Evolutionary conservation across 1,140 invertebrate species (phyloP), one percentile per base, ranked within the genome.

Genomic region (Popillia japonica): DNA sequence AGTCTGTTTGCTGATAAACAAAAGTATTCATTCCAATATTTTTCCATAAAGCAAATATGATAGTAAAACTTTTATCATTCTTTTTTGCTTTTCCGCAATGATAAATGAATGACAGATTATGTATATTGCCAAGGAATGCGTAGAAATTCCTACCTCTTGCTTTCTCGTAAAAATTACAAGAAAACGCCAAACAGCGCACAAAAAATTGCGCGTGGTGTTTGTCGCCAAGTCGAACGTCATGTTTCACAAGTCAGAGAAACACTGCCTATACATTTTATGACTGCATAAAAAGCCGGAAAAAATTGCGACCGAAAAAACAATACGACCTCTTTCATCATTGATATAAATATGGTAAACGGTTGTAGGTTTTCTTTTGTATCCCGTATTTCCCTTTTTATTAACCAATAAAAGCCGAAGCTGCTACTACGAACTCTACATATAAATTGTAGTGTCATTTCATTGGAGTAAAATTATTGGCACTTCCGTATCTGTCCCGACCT

Each of bases 291-390:
- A 22, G 20, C 20, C 22, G 22, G 8, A 34, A 68, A 68, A 68
- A 68, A 68, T 68, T 68, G 61, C 61, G 20, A 68, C 61, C 61
- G 61, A 68, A 68, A 68, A 68, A 68, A 68, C 61, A 68, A 68
- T 68, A 68, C 61, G 61, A 68, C 61, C 27, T 34, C 61, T 68
- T 68, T 68, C 61, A 68, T 68, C 61, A 68, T 68, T 68, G 61
- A 68, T 68, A 68, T 68, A 68, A 68, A 68, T 68, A 68, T 68
- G 61, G 61, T 68, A 68, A 68, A 68, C 61, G 61, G 27, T 68
- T 68, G 61, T 68, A 68, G 48, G 48, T 68, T 34, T 68, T 68
- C 27, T 61, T 61, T 61, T 68, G 61, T 68, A 68, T 27, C 27
- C 61, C 61, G 27, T 22, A 68, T 68, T 68, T 68, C 61, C 61